phyloP scores from a whole-genome alignment of 1,140 invertebrate species.

The Scaptodrosophila lebanonensis region DNA sequence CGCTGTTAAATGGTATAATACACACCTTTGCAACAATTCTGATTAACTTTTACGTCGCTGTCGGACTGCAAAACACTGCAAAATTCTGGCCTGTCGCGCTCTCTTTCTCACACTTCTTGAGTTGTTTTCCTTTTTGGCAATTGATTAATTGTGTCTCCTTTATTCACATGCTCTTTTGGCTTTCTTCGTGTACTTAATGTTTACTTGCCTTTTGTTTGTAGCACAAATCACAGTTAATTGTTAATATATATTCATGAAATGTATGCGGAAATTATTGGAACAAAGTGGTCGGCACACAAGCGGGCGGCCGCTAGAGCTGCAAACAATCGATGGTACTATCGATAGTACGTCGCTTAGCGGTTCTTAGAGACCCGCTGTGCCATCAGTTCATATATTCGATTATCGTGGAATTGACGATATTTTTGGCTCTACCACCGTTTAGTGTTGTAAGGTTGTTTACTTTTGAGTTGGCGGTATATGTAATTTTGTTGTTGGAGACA shows the following conservation, averaged over 20 bases:
- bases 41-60: conserved; percentile 55
- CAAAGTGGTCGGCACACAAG: conserved; percentile 26
- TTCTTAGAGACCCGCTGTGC: no score
- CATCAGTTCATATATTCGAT: no score
- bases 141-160: conserved; percentile 2
- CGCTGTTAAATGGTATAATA: conserved; percentile 25
- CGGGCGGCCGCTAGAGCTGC: conserved; percentile 38
- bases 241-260: conserved; percentile 4
- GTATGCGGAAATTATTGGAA: conserved; percentile 17
- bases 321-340: no score
- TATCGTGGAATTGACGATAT: neutral
- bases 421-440: no score
- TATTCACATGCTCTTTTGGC: conserved; percentile 1
- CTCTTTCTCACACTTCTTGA: conserved; percentile 27
- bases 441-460: no score
- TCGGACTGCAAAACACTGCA: conserved; percentile 63
- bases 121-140: conserved; percentile 20
- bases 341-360: conserved; percentile 21
- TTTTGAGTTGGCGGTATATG: no score
- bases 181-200: neutral
- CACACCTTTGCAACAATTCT: conserved; percentile 56
- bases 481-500: no score
- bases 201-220: neutral
- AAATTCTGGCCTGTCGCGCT: conserved; percentile 46
- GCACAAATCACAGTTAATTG: no score